Base-by-base conservation (phyloP, 2,888 invertebrate genomes). In the Vandiemenella viatica region DNA sequence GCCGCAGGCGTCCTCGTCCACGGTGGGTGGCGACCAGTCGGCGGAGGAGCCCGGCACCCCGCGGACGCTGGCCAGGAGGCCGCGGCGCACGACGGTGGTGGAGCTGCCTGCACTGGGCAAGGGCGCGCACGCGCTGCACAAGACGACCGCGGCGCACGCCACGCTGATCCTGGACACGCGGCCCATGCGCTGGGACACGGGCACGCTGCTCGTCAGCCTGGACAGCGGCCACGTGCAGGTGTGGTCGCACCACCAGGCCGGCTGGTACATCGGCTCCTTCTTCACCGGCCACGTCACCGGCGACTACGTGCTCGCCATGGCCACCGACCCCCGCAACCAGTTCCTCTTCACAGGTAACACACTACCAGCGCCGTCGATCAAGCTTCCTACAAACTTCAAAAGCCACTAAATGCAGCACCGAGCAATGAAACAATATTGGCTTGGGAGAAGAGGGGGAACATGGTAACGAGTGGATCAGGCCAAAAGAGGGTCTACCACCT, bases 191-290 rank as follows among this genome's bases (percentile, higher is more conserved):
- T 67, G 69, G 23, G 61, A 68, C 5, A 66, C 71, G 37, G 88
- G 83, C 10, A 79, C 80, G 1, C 65, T 89, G 10, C 63, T 87
- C 46, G 72, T 87, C 1, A 73, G 83, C 0, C 65, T 88, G 53
- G 83, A 83, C 60, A 83, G 82, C 55, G 89, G 89, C 0, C 68
- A 73, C 50, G 70, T 86, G 52, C 83, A 89, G 67, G 49, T 49
- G 13, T 90, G 88, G 83, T 86, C 86, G 16, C 82, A 86, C 63
- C 83, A 86, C 64, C 72, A 79, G 37, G 74, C 73, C 10, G 84
- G 83, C 10, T 83, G 83, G 6, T 79, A 76, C 63, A 66, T 84
- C 50, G 75, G 74, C 23, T 71, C 80, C 20, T 89, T 87, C 65
- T 72, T 69, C 38, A 81, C 77, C 4, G 74, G 80, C 37, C 85